phyloP scores from a whole-genome alignment of 2,888 invertebrate genomes.

The Agriopis aurantiaria region DNA sequence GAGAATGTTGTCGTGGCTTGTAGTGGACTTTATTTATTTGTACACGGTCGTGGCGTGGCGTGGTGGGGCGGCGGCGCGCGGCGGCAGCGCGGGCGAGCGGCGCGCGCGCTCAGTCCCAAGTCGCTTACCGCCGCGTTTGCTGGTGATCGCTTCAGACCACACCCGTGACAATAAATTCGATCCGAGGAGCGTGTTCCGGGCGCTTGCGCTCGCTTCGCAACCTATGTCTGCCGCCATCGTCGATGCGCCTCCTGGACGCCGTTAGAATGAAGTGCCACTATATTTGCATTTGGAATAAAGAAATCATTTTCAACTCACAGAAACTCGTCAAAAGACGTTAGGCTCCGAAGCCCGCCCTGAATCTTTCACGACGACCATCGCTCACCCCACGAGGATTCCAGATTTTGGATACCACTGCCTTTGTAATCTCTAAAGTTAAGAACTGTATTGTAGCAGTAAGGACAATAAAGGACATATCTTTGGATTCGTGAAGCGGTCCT shows the following conservation, averaged over 20 bases:
- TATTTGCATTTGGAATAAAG: conserved; percentile 96
- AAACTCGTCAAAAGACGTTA: conserved; percentile 97
- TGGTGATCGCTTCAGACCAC: conserved; percentile 61
- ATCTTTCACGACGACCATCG: conserved; percentile 76
- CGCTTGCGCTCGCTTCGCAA: conserved; percentile 79
- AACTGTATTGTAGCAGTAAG: conserved; percentile 76
- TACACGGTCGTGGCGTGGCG: conserved; percentile 3
- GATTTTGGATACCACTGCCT: conserved; percentile 76
- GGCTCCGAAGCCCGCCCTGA: conserved; percentile 68
- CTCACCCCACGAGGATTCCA: conserved; percentile 74
- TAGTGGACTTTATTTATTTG: conserved; percentile 43
- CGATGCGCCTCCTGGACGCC: conserved; percentile 78
- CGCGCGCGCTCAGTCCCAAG: conserved; percentile 67
- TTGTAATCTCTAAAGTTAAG: conserved; percentile 67
- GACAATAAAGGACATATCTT: conserved; percentile 63
- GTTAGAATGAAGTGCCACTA: conserved; percentile 91
- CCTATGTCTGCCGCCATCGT: conserved; percentile 83
- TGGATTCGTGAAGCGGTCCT: conserved; percentile 58
- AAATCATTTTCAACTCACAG: conserved; percentile 96
- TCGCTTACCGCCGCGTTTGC: conserved; percentile 74
- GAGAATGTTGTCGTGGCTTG: conserved; percentile 51
- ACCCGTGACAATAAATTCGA: conserved; percentile 84
- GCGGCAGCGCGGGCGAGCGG: conserved; percentile 41
- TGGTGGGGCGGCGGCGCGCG: conserved; percentile 55
- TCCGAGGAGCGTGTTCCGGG: conserved; percentile 72